These are phyloP conservation scores for Lithophane semibrunnea DNA, from an alignment of 2,888 invertebrate genomes.

Conservation along the genomic window DNA sequence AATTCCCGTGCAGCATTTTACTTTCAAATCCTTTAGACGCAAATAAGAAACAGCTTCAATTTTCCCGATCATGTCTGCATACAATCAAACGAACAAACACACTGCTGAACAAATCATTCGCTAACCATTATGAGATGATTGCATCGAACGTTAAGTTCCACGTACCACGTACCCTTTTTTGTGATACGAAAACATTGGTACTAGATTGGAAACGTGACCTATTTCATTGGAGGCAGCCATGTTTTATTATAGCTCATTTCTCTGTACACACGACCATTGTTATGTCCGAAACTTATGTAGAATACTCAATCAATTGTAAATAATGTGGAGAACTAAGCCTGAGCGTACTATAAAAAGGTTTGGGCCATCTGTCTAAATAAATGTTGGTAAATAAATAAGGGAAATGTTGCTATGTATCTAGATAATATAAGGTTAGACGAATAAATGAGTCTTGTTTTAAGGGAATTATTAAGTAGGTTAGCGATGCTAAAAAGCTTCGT, in stretches of 20 bases:
- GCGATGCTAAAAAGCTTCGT: not conserved
- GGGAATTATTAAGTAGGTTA: constrained; percentile 32
- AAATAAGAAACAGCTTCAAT: constrained; percentile 18
- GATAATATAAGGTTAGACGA: not conserved
- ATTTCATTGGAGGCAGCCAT: constrained; percentile 56
- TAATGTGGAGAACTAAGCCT: constrained; percentile 36
- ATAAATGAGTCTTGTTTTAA: constrained; percentile 22
- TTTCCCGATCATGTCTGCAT: constrained; percentile 26
- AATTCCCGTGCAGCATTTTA: not conserved
- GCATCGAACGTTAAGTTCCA: constrained; percentile 53
- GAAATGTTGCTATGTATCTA: constrained; percentile 26
- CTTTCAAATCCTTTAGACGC: not conserved
- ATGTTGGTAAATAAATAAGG: constrained; percentile 28
- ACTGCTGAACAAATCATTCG: constrained; percentile 48
- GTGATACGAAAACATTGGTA: constrained; percentile 58
- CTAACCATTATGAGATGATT: constrained; percentile 57
- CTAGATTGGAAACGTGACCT: constrained; percentile 70
- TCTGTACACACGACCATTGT: constrained; percentile 58
- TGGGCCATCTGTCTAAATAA: constrained; percentile 37
- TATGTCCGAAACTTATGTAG: constrained; percentile 52
- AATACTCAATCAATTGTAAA: constrained; percentile 60
- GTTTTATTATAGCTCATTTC: constrained; percentile 64
- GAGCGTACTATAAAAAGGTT: constrained; percentile 25
- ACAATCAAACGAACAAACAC: constrained; percentile 39
- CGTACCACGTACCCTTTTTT: constrained; percentile 58